Base-by-base conservation (phyloP, 2,113 vertebrate species). In the Chionis minor region DNA sequence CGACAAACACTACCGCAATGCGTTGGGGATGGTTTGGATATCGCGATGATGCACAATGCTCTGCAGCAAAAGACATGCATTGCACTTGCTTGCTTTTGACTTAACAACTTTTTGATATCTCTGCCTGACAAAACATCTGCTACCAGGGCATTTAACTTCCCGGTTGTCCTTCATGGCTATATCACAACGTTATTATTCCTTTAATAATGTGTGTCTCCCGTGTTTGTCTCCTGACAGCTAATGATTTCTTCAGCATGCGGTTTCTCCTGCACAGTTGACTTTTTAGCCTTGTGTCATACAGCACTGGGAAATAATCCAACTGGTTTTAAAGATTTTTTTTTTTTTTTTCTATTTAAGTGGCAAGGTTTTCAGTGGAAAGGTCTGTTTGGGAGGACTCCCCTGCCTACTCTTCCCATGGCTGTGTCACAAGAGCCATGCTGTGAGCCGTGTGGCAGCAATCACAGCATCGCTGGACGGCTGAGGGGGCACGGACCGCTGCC, bases 391-490 rank as follows among this genome's bases (percentile, higher is more conserved):
- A 44, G 35, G 22, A 3, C 8, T 67, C 14, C 12, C 26, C 59
- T 45, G 33, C 55, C 30, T 67, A 11, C 28, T 14, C 33, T 62
- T 73, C 19, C 33, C 44, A 9, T 24, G 58, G 27, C 52, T 73
- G 20, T 44, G 28, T 12, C 81, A 33, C 23, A 19, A 52, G 59
- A 65, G 56, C 7, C 19, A 13, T 7, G 49, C 23, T 51, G 8
- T 47, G 30, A 38, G 35, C 19, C 2, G 3, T 17, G 28, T 12
- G 42, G 49, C 23, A 38, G 40, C 28, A 33, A 21, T 49, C 42
- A 14, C 22, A 66, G 61, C 65, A 18, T 35, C 1, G 2, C 58
- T 10, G 28, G 71, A 45, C 0, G 5, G 27, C 55, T 22, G 38
- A 38, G 45, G 23, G 55, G 21, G 11, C 65, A 45, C 27, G 27